phyloP scores from a whole-genome alignment of 2,888 invertebrate species.

The Plagiodera versicolora region DNA sequence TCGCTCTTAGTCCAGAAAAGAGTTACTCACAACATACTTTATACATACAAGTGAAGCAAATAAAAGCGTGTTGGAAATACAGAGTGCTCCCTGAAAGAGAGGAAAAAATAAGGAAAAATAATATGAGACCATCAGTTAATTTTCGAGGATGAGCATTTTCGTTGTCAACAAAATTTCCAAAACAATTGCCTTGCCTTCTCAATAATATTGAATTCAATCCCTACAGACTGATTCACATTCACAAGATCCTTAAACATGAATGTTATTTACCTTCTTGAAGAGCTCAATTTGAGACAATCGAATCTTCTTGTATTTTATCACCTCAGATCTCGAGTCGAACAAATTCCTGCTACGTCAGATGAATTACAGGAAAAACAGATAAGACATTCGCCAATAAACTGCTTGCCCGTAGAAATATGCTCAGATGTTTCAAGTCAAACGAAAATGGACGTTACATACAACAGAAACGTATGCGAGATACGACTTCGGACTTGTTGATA shows the following conservation, averaged over 20 bases:
- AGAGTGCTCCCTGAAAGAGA: too few relatives aligned
- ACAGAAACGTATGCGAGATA: neutral
- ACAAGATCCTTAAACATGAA: neutral
- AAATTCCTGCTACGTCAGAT: conserved; percentile 6
- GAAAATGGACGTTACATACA: neutral
- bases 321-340: neutral
- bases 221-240: too few relatives aligned
- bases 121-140: too few relatives aligned
- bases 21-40: too few relatives aligned
- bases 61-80: too few relatives aligned
- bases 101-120: too few relatives aligned
- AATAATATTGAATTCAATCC: too few relatives aligned
- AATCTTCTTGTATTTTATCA: neutral
- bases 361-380: conserved; percentile 11
- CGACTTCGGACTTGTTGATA: neutral
- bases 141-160: too few relatives aligned
- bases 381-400: conserved; percentile 9
- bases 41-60: too few relatives aligned
- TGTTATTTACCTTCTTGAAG: neutral
- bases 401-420: conserved; percentile 7
- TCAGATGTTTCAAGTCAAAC: neutral
- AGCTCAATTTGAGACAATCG: neutral
- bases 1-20: too few relatives aligned
- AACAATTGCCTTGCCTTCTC: too few relatives aligned
- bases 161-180: too few relatives aligned